Evolutionary conservation across 2,113 vertebrate species (phyloP).

Genomic region (Spea bombifrons): DNA sequence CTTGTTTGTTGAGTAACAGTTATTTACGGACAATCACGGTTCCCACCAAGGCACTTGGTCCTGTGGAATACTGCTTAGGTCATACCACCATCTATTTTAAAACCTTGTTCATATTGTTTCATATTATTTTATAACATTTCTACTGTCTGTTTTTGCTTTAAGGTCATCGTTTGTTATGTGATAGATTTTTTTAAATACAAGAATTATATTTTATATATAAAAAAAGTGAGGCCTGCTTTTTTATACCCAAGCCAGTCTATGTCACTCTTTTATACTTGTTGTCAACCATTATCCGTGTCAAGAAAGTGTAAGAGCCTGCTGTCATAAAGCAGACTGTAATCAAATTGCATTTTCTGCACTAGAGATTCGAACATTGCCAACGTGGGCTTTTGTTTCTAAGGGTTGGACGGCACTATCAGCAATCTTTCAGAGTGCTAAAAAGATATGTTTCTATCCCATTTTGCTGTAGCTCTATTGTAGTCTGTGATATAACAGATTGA

Average conservation of each 20-base stretch:
- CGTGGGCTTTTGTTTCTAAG: conserved; percentile 6
- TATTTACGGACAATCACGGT: too few species aligned
- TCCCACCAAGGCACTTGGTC: too few species aligned
- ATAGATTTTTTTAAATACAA: neutral
- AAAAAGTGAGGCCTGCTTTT: neutral
- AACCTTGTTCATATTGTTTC: too few species aligned
- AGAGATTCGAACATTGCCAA: conserved; percentile 2
- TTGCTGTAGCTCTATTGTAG: conserved; percentile 5
- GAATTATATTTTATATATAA: neutral
- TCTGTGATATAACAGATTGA: neutral
- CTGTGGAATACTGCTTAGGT: too few species aligned
- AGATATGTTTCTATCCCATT: conserved; percentile 18
- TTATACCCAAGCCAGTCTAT: neutral
- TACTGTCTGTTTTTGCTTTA: too few species aligned
- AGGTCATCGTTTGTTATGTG: too few species aligned
- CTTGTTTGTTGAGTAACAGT: too few species aligned
- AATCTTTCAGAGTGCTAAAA: conserved; percentile 13
- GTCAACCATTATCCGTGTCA: conserved; percentile 11
- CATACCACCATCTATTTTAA: too few species aligned
- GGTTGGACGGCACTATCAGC: conserved; percentile 1
- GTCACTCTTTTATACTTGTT: neutral
- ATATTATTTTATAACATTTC: too few species aligned
- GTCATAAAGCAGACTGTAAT: conserved; percentile 23
- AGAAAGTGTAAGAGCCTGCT: conserved; percentile 1
- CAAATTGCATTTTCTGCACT: conserved; percentile 24